Evolutionary conservation across 2,113 vertebrate species (phyloP).

Genomic region (Phalacrocorax brasilianus): DNA sequence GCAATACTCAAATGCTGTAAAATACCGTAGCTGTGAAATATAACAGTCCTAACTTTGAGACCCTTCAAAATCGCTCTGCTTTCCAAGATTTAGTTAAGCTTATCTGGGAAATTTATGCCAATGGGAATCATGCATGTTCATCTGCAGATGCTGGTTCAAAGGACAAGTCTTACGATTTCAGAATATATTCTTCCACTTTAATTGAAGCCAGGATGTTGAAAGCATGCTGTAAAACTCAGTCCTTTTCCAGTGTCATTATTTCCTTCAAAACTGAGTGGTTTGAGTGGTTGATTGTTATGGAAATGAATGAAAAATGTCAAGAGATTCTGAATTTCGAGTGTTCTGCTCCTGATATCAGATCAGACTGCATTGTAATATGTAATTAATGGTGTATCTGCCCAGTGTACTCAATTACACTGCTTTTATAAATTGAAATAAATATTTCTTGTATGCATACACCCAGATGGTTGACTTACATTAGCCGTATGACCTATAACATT

Average conservation of each 20-base stretch:
- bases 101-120: neutral
- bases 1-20: neutral
- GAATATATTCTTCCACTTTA: conserved; percentile 8
- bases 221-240: neutral
- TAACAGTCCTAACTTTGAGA: neutral
- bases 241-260: neutral
- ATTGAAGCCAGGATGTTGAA: conserved; percentile 17
- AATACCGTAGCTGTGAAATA: neutral
- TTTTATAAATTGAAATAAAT: conserved; percentile 28
- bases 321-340: neutral
- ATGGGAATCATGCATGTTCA: neutral
- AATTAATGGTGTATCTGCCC: conserved; percentile 37
- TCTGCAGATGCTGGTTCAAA: conserved; percentile 3
- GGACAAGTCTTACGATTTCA: neutral
- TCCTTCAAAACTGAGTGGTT: neutral
- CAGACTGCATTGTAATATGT: neutral
- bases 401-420: conserved; percentile 31
- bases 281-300: conserved; percentile 42
- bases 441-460: neutral
- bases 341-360: conserved; percentile 15
- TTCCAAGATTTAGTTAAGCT: neutral
- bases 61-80: neutral
- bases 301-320: conserved; percentile 43
- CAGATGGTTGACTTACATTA: neutral
- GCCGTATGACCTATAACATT: neutral